These are phyloP conservation scores for Ligdia adustata DNA, from an alignment of 2,888 invertebrate genomes.

Conservation along the genomic window DNA sequence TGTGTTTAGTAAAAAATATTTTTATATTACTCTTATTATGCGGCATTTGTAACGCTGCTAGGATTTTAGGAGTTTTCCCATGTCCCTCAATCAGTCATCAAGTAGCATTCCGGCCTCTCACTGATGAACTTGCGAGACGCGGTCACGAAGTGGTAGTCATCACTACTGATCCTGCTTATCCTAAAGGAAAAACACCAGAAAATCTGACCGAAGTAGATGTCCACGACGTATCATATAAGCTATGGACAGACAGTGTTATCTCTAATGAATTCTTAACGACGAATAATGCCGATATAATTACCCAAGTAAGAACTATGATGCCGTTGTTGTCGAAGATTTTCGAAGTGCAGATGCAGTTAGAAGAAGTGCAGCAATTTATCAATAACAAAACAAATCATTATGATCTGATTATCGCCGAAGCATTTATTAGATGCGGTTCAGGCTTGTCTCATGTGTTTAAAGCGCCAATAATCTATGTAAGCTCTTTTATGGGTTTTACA, in stretches of 20 bases:
- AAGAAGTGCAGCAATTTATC: slow-evolving; percentile 42
- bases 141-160: slow-evolving; percentile 68
- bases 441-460: slow-evolving; percentile 48
- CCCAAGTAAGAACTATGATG: no score
- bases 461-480: slow-evolving; percentile 54
- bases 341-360: slow-evolving; percentile 34
- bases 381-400: slow-evolving; percentile 38
- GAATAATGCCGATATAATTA: no score
- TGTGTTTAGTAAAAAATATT: no score
- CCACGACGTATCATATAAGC: slow-evolving; percentile 49
- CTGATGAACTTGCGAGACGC: slow-evolving; percentile 55
- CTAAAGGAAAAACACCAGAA: slow-evolving; percentile 38
- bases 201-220: slow-evolving; percentile 65
- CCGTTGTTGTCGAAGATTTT: no score
- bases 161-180: slow-evolving; percentile 60
- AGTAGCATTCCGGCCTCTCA: slow-evolving; percentile 55
- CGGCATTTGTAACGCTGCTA: slow-evolving; percentile 21
- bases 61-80: slow-evolving; percentile 59
- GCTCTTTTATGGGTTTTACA: slow-evolving; percentile 46
- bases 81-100: slow-evolving; percentile 68
- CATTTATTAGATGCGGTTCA: slow-evolving; percentile 38
- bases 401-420: slow-evolving; percentile 53
- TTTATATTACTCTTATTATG: no score
- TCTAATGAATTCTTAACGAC: no score
- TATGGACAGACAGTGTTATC: no score